Evolutionary conservation across 2,888 invertebrate genomes (phyloP), one percentile per base, ranked within the genome.

Genomic region (Tenthredo scrophulariae): DNA sequence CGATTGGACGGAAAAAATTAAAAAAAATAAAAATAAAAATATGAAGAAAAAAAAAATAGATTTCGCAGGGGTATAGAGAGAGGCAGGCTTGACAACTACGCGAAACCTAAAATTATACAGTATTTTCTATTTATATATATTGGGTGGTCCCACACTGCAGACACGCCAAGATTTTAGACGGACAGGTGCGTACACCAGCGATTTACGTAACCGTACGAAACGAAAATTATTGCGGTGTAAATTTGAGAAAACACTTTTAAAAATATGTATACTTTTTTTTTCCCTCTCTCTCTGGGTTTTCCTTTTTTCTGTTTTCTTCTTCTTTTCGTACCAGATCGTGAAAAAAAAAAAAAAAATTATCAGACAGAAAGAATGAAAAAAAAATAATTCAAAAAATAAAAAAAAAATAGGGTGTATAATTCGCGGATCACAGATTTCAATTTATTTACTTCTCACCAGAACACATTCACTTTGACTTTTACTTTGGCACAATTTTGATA

Each of bases 91-190:
- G 46, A 46, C 46, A 33, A 33, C 67, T 33, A 74, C n/a, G 72
- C 40, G 72, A 43, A 43, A 43, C 40, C 80, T 80, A 80, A 80
- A 80, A 80, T 80, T 80, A 80, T 37, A 79, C 58, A 40, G 58
- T 18, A 22, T 54, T 80, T 40, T 80, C 62, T 80, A 80, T 80
- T 62, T 50, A 62, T 62, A 62, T 62, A 62, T 7, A 58, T 40
- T 3, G 13, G 7, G 80, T 50, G 40, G 80, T 80, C 62, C 40
- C 10, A 9, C 40, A 43, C 40, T 43, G 79, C 62, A 37, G 80
- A 50, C 80, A 50, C 80, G 80, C 40, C 80, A 80, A 80, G 80
- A 80, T 80, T 80, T 80, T 18, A 80, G 62, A 80, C 80, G 62
- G 80, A 80, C 80, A 80, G 80, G 80, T 80, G 80, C 62, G 54